Base-by-base conservation (phyloP, 2,113 vertebrate genomes). In the Tragelaphus strepsiceros region DNA sequence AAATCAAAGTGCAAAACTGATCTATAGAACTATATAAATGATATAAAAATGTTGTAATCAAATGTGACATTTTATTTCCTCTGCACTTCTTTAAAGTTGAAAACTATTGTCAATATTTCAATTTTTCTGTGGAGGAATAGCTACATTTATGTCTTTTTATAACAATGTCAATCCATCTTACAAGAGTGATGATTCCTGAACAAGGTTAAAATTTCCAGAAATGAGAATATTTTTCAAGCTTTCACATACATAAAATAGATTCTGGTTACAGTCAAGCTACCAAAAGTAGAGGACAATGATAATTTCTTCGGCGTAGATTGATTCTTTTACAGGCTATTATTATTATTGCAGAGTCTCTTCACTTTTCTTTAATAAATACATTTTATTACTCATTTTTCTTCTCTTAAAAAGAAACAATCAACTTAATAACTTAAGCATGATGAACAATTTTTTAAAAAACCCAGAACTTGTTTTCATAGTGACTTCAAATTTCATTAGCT, bases 1-100 rank as follows among this genome's bases (percentile, higher is more conserved):
- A 95, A 82, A 82, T 89, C 17, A 74, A 91, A 95, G 51, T 67
- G 24, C 71, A 90, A 96, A 96, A 90, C 22, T 89, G 51, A 93
- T 91, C 35, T 26, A 11, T 2, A 82, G 51, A 88, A 51, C 39
- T 82, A 16, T 49, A 39, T 62, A 85, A 88, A 39, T 85, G 28
- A 67, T 46, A 35, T 32, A 21, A 93, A n/a, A 89, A 59, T 71
- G 82, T 46, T 62, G 1, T 56, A 83, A 71, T 58, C 32, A 54
- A 96, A 32, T 53, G 28, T 15, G 89, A 92, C 14, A 87, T 53
- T 88, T 84, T 51, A 77, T 78, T 86, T 93, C 11, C 22, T 80
- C 43, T 90, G 46, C 85, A 39, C 61, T 91, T 86, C 32, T 62
- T 32, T 54, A 64, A 87, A 88, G 77, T 89, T 62, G 15, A 94